phyloP scores from a whole-genome alignment of 2,888 invertebrate genomes.

The Beris chalybata region DNA sequence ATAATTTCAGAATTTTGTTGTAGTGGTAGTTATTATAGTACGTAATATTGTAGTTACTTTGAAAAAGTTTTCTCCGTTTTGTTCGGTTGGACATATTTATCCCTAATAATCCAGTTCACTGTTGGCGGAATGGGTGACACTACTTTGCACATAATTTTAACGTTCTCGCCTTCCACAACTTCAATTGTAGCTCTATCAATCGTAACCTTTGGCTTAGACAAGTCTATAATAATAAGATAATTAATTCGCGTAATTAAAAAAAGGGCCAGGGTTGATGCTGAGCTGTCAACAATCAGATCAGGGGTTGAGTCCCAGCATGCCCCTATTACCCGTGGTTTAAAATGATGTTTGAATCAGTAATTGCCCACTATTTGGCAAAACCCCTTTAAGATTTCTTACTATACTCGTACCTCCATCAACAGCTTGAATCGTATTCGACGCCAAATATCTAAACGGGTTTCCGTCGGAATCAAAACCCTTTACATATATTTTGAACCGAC shows the following conservation, averaged over 20 bases:
- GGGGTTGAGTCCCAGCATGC: too few species aligned
- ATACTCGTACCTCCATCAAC: conserved; percentile 35
- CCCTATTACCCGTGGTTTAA: too few species aligned
- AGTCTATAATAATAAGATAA: not conserved
- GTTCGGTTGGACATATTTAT: not conserved
- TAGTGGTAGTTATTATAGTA: not conserved
- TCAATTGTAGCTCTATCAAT: conserved; percentile 31
- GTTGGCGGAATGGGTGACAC: conserved; percentile 66
- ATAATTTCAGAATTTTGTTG: not conserved
- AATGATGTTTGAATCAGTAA: too few species aligned
- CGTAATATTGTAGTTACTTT: not conserved
- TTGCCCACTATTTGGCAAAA: too few species aligned
- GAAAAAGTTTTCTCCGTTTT: too few species aligned
- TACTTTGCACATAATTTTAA: conserved; percentile 63
- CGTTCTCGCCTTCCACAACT: conserved; percentile 50
- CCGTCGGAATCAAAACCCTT: conserved; percentile 64
- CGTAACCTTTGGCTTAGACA: conserved; percentile 9
- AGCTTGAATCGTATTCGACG: conserved; percentile 66
- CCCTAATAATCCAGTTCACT: conserved; percentile 19
- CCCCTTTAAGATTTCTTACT: too few species aligned
- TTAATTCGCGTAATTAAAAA: not conserved
- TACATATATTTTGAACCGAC: conserved; percentile 68
- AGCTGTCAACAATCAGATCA: too few species aligned
- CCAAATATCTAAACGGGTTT: conserved; percentile 64
- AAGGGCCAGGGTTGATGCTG: too few species aligned